These are phyloP conservation scores for Recurvirostra avosetta DNA, from an alignment of 2,113 vertebrate genomes.

Conservation along the genomic window DNA sequence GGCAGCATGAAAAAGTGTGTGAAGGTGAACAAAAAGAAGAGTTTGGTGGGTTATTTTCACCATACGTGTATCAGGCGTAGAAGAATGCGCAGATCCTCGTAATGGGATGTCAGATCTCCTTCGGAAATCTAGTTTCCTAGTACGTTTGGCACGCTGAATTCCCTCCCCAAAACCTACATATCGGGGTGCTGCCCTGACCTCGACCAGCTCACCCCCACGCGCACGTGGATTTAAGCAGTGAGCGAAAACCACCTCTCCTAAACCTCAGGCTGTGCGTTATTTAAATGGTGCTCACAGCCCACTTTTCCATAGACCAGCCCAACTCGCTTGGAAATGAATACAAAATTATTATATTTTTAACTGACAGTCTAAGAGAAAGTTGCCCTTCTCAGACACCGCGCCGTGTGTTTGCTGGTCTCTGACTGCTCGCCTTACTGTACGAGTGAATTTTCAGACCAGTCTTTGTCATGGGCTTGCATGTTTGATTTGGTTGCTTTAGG, in stretches of 20 bases:
- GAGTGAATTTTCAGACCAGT: neutral
- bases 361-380: neutral
- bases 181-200: neutral
- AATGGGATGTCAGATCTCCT: neutral
- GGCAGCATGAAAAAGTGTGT: neutral
- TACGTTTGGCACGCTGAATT: neutral
- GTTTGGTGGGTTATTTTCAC: neutral
- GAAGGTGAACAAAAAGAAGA: neutral
- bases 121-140: neutral
- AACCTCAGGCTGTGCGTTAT: neutral
- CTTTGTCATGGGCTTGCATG: neutral
- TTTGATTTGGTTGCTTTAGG: neutral
- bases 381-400: neutral
- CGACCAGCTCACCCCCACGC: neutral
- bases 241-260: neutral
- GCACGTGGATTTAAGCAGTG: neutral
- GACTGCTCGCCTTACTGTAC: neutral
- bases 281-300: neutral
- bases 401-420: fast-evolving
- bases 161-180: neutral
- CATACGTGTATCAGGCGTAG: fast-evolving
- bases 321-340: neutral
- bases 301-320: neutral
- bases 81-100: neutral
- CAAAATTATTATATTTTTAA: neutral